phyloP scores from a whole-genome alignment of 2,888 invertebrate species.

The Idaea straminata region DNA sequence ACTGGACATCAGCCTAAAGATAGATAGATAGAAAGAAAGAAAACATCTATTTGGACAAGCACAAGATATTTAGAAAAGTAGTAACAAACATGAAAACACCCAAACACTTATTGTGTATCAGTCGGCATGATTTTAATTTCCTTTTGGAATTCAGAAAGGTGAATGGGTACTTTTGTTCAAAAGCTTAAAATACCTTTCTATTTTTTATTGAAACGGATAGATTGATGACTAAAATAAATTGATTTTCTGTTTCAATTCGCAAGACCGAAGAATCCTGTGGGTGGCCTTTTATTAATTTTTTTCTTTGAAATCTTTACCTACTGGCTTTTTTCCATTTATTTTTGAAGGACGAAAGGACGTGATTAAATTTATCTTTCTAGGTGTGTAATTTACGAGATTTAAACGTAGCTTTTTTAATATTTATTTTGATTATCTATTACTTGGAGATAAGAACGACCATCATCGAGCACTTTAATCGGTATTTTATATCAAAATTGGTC shows the following conservation, averaged over 20 bases:
- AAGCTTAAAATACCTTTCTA: background rate
- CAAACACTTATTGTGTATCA: too few species aligned
- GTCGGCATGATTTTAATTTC: too few species aligned
- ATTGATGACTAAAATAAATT: conserved; percentile 1
- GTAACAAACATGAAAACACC: too few species aligned
- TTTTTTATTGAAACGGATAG: background rate
- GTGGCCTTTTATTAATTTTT: background rate
- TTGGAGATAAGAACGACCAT: too few species aligned
- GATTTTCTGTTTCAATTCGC: background rate
- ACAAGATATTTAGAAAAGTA: too few species aligned
- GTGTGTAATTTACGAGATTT: background rate
- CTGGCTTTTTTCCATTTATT: background rate
- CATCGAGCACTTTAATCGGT: too few species aligned
- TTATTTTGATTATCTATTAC: background rate
- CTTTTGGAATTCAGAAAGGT: background rate
- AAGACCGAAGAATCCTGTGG: background rate
- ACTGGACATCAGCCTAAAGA: too few species aligned
- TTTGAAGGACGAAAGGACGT: background rate
- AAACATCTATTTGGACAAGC: too few species aligned
- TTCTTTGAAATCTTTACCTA: background rate
- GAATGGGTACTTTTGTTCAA: background rate
- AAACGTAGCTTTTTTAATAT: background rate
- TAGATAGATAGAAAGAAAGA: too few species aligned
- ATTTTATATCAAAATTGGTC: too few species aligned
- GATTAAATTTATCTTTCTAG: background rate